phyloP scores from a whole-genome alignment of 1,140 invertebrate species.

The Chelonus insularis region DNA sequence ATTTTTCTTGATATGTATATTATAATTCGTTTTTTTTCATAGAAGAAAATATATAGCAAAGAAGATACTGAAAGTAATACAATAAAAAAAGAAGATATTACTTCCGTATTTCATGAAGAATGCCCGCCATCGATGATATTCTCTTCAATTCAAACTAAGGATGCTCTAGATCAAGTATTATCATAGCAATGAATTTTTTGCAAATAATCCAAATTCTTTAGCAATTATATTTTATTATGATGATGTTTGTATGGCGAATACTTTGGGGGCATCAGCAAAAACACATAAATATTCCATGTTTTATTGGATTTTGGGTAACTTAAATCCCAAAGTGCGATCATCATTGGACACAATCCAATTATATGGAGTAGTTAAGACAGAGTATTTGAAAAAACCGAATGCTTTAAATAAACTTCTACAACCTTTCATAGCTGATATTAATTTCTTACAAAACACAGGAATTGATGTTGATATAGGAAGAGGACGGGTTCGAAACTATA shows the following conservation, averaged over 20 bases:
- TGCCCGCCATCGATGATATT: too few species aligned
- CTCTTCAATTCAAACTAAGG: too few species aligned
- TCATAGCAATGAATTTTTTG: background rate
- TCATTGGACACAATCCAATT: conserved; percentile 6
- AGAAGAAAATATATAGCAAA: too few species aligned
- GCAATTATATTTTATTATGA: conserved; percentile 22
- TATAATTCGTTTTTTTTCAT: too few species aligned
- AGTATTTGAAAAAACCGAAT: conserved; percentile 2
- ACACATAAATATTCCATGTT: conserved; percentile 1
- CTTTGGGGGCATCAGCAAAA: background rate
- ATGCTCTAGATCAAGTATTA: too few species aligned
- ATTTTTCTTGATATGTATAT: too few species aligned
- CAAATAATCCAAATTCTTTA: background rate
- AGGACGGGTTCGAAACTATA: conserved; percentile 7
- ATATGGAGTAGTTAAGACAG: conserved; percentile 10
- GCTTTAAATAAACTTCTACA: background rate
- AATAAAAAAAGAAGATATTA: too few species aligned
- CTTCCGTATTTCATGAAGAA: too few species aligned
- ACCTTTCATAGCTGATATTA: conserved; percentile 12
- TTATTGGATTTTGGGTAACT: conserved; percentile 13
- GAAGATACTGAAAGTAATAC: too few species aligned
- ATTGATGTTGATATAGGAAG: conserved; percentile 4
- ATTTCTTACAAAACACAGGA: conserved; percentile 21
- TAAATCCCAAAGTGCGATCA: conserved; percentile 3
- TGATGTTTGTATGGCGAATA: conserved; percentile 12